phyloP scores from a whole-genome alignment of 2,888 invertebrate species.

The Cotesia congregata region DNA sequence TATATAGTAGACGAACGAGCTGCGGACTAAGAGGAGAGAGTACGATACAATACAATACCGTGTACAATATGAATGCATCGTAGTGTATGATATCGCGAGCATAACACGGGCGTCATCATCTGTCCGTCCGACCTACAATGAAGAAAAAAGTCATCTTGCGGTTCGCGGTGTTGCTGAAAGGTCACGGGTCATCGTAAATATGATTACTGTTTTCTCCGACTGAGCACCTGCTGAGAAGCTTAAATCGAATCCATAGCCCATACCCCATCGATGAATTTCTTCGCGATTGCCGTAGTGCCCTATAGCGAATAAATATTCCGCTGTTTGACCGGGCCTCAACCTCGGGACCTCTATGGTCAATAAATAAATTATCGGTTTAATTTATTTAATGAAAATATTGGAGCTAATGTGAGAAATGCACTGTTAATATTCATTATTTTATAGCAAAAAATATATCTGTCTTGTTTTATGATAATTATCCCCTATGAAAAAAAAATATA shows the following conservation, averaged over 20 bases:
- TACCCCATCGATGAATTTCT: conserved; percentile 14
- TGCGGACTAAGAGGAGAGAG: background rate
- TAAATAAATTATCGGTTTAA: too few species aligned
- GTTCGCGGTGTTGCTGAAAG: conserved; percentile 55
- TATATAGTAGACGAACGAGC: conserved; percentile 36
- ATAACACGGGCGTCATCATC: conserved; percentile 30
- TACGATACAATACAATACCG: background rate
- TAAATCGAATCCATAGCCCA: conserved; percentile 26
- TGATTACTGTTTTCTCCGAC: conserved; percentile 40
- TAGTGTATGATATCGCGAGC: background rate
- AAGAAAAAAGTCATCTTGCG: conserved; percentile 58
- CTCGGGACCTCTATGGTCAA: background rate
- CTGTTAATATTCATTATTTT: too few species aligned
- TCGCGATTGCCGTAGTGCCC: background rate
- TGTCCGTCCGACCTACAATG: conserved; percentile 25
- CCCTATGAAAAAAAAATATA: too few species aligned
- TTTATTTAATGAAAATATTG: too few species aligned
- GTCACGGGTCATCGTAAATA: conserved; percentile 65
- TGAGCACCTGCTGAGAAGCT: conserved; percentile 59
- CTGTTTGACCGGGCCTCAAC: background rate
- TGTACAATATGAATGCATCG: background rate
- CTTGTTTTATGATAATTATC: too few species aligned
- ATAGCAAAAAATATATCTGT: too few species aligned
- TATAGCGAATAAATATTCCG: background rate
- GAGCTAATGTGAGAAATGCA: too few species aligned